Evolutionary conservation across 2,113 vertebrate genomes (phyloP), one percentile per base, ranked within the genome.

Genomic region (Corvus hawaiiensis): DNA sequence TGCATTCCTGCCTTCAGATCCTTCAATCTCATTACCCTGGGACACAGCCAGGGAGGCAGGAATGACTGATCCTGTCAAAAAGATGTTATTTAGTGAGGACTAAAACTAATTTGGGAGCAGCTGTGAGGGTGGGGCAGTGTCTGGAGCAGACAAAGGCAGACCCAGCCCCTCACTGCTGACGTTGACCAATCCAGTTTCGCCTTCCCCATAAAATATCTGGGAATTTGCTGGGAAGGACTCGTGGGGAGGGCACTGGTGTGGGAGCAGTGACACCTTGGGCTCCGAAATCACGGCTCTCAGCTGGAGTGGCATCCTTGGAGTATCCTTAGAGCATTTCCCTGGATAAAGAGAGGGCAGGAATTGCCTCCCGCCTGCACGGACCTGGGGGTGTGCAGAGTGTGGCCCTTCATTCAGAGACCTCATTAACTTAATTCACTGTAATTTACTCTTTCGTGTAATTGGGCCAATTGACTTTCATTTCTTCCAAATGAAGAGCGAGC

Each of bases 301-400:
- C 7, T 8, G 3, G 11, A 43, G 46, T 1, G 10, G 24, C 7
- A 3, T 27, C 64, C 32, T 52, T 13, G 67, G 39, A 33, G 7
- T 1, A 5, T 32, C 54, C 67, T 39, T 1, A 1, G 30, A 28
- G 16, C 33, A 3, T 43, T 56, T 59, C 32, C 62, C 58, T 35
- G 54, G 8, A 10, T 33, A 10, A 39, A 30, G 32, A 11, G 2
- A 20, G 59, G 49, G 64, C 33, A n/a, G 78, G 51, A 37, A 18
- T 62, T 44, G 58, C 63, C 33, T 44, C 33, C 33, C 28, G 15
- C 0, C 68, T 37, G 39, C 3, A 19, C 64, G 28, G 46, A 18
- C n/a, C 0, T 0, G 16, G 54, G 30, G 49, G 37, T 13, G 13
- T 7, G 16, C 48, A 4, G 35, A 61, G 52, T 1, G 48, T 6